Evolutionary conservation across 2,113 vertebrate species (phyloP).

Genomic region (Oryzias celebensis): DNA sequence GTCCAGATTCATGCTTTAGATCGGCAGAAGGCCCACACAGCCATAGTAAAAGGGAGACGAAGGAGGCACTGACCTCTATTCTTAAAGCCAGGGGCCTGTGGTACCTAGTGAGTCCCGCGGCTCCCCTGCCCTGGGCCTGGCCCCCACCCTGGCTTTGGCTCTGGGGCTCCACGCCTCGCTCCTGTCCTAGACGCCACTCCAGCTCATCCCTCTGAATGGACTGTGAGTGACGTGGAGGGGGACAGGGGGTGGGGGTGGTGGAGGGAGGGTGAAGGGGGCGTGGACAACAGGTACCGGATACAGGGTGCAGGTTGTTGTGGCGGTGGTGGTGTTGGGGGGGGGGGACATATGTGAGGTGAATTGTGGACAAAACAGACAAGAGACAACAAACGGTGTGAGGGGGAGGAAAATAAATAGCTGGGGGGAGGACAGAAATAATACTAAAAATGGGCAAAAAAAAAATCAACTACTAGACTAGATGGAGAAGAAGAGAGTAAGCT

Average conservation of each 20-base stretch:
- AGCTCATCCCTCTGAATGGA: conserved; percentile 96
- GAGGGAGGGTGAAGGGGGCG: conserved; percentile 59
- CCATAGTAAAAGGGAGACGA: conserved; percentile 50
- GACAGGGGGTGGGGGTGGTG: neutral
- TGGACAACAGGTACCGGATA: conserved; percentile 64
- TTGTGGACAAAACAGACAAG: conserved; percentile 77
- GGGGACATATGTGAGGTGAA: conserved; percentile 49
- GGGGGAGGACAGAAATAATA: conserved; percentile 57
- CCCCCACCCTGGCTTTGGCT: conserved; percentile 77
- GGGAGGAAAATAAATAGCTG: conserved; percentile 35
- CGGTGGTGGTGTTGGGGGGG: conserved; percentile 59
- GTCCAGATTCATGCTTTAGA: conserved; percentile 9
- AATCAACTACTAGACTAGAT: conserved; percentile 50
- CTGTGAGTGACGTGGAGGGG: conserved; percentile 81
- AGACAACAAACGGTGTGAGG: conserved; percentile 76
- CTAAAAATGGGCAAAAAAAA: conserved; percentile 64
- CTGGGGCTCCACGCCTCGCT: conserved; percentile 84
- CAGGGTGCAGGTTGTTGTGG: conserved; percentile 75
- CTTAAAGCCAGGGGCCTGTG: conserved; percentile 88
- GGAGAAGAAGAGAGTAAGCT: conserved; percentile 65
- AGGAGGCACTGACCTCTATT: conserved; percentile 91
- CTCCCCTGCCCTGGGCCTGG: conserved; percentile 83
- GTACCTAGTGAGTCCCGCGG: conserved; percentile 88
- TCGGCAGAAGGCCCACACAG: conserved; percentile 22
- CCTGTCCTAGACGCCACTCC: conserved; percentile 89